phyloP scores from a whole-genome alignment of 2,113 vertebrate genomes.

The Pachyramphus minor region DNA sequence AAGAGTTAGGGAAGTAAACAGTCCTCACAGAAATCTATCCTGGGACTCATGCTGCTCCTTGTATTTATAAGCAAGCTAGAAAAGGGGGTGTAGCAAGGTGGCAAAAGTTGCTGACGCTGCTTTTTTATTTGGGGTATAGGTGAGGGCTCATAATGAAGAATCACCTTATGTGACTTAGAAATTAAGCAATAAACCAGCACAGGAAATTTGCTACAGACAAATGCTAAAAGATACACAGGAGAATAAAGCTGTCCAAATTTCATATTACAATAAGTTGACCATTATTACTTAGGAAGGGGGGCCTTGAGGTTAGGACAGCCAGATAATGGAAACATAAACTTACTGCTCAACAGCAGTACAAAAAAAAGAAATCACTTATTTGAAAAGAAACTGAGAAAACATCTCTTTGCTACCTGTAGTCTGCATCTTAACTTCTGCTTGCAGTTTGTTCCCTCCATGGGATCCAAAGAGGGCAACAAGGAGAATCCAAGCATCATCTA shows the following conservation, averaged over 20 bases:
- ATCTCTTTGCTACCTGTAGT: neutral
- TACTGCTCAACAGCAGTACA: neutral
- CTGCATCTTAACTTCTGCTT: neutral
- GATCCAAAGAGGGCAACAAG: neutral
- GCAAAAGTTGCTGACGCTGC: neutral
- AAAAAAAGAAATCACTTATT: neutral
- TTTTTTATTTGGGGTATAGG: neutral
- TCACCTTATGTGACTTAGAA: neutral
- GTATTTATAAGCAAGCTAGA: neutral
- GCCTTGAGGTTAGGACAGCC: neutral
- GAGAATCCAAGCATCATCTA: neutral
- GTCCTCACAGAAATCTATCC: neutral
- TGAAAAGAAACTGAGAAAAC: neutral
- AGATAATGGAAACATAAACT: neutral
- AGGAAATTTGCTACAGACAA: neutral
- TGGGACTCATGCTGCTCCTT: accelerated
- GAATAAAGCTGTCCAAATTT: neutral
- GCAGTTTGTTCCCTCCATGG: neutral
- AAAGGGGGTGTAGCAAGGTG: neutral
- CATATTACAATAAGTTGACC: neutral
- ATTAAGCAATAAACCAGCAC: neutral
- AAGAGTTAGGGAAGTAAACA: neutral
- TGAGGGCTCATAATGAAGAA: neutral
- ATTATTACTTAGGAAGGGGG: neutral
- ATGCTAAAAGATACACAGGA: neutral